Base-by-base conservation (phyloP, 2,797 vertebrate species). In the Garrulus glandarius region DNA sequence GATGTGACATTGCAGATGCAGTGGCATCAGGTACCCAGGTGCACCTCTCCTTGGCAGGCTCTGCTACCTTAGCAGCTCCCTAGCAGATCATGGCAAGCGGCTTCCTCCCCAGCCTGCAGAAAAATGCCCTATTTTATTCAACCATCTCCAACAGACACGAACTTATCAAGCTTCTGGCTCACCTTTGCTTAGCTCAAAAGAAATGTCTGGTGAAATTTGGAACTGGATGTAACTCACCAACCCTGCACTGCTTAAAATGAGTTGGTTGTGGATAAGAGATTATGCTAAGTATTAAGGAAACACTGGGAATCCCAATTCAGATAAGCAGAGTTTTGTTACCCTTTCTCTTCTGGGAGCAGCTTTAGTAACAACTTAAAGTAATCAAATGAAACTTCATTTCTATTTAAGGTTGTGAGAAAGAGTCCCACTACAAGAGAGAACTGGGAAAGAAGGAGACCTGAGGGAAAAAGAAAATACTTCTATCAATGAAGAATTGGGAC, bases 121-220 rank as follows among this genome's bases (percentile, higher is more conserved):
- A 78, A 81, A 81, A 37, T 4, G 6, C 29, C 20, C 29, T 22
- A 18, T 63, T 67, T 80, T 20, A 7, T 34, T 60, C 47, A 70
- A 18, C 7, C 29, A n/a, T 0, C 44, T 74, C 63, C 68, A 61
- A 29, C 7, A 70, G 20, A 27, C 29, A 71, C 10, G 27, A 84
- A 47, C 3, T 43, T 29, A 23, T 1, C n/a, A 27, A 0, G 0
- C 9, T 56, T 34, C 44, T 19, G n/a, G 7, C 52, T 91, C 0
- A 0, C 13, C 36, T 76, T 26, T 69, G 20, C 44, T 22, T 29
- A 43, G 14, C 17, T 70, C 75, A 60, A 60, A 75, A 47, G 61
- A 55, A 77, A 29, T 15, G 15, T 23, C 39, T 37, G 32, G 44
- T 3, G 3, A 55, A 68, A 68, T 11, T 6, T 63, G 30, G 10